phyloP scores from a whole-genome alignment of 2,888 invertebrate genomes.

The Agrilus mali region DNA sequence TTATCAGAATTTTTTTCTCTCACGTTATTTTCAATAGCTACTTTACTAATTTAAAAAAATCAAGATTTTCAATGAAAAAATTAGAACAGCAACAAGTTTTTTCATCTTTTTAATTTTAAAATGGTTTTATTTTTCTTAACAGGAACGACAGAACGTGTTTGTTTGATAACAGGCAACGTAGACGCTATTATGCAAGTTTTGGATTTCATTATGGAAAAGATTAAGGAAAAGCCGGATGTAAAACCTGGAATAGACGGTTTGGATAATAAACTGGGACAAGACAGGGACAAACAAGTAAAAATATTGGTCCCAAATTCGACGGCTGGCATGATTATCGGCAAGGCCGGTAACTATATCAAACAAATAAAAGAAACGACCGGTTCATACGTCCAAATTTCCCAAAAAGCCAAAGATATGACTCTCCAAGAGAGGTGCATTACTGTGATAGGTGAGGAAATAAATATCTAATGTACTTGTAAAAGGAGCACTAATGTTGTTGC shows the following conservation, averaged over 20 bases:
- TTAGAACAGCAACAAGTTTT: not conserved
- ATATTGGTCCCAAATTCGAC: constrained; percentile 93
- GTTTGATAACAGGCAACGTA: constrained; percentile 81
- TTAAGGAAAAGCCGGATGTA: constrained; percentile 86
- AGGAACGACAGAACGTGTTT: constrained; percentile 91
- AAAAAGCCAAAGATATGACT: constrained; percentile 88
- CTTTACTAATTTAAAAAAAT: not conserved
- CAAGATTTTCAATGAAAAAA: not conserved
- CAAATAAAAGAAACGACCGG: constrained; percentile 90
- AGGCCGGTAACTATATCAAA: constrained; percentile 91
- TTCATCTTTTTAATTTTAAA: constrained; percentile 5
- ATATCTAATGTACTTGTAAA: no score
- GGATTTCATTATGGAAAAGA: constrained; percentile 92
- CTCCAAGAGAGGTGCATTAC: constrained; percentile 92
- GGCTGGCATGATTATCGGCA: constrained; percentile 96
- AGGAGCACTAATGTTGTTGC: no score
- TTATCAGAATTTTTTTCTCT: constrained; percentile 1
- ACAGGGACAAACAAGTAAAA: constrained; percentile 90
- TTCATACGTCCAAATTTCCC: constrained; percentile 92
- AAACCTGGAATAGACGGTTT: constrained; percentile 66
- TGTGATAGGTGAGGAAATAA: constrained; percentile 56
- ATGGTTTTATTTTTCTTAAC: constrained; percentile 18
- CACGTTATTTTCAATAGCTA: not conserved
- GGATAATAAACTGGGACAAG: constrained; percentile 73
- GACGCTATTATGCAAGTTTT: constrained; percentile 85